Evolutionary conservation across 2,113 vertebrate species (phyloP).

Genomic region (Elaphurus davidianus): DNA sequence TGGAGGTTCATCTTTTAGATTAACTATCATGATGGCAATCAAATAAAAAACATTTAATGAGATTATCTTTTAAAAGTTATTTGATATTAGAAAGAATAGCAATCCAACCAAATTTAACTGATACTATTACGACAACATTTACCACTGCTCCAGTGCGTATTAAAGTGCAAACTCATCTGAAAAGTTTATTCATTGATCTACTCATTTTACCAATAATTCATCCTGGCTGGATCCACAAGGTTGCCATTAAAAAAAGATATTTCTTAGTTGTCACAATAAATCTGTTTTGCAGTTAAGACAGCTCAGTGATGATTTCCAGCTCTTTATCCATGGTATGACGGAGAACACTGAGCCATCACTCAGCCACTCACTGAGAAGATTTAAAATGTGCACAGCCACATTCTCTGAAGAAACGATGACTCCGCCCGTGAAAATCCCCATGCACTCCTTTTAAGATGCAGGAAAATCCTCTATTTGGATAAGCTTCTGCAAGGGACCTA

Average conservation of each 20-base stretch:
- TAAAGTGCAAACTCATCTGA: neutral
- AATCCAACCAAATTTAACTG: neutral
- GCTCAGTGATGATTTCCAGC: neutral
- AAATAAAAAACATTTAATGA: neutral
- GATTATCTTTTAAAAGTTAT: neutral
- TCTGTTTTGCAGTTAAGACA: neutral
- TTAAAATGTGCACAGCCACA: neutral
- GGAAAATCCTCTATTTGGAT: neutral
- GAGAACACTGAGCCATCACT: neutral
- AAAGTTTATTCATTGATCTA: neutral
- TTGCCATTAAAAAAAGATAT: neutral
- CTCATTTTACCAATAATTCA: neutral
- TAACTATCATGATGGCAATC: neutral
- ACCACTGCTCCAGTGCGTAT: neutral
- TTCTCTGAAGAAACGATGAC: neutral
- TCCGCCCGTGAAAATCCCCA: neutral
- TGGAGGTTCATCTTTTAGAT: neutral
- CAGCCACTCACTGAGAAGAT: neutral
- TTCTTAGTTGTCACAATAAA: constrained; percentile 9
- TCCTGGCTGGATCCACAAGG: neutral
- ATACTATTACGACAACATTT: neutral
- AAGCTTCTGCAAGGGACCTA: neutral
- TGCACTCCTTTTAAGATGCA: neutral
- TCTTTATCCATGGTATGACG: neutral
- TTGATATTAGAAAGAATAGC: neutral